These are phyloP conservation scores for Tupaia tana DNA, from an alignment of 2,113 vertebrate genomes.

Conservation along the genomic window DNA sequence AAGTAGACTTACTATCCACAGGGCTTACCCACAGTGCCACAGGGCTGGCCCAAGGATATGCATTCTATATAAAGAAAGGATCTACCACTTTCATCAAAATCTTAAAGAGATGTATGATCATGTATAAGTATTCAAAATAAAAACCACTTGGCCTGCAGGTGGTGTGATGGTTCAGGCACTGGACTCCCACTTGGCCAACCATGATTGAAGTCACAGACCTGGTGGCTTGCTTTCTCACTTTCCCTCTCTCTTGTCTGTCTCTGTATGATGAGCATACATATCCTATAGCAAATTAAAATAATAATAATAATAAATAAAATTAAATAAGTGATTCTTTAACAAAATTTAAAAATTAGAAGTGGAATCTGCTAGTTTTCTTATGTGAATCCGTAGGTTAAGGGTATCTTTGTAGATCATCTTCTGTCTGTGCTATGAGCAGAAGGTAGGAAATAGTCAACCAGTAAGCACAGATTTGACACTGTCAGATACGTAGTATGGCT, in stretches of 20 bases:
- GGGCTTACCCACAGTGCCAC: no score
- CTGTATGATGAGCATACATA: no score
- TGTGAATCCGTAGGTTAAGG: not conserved
- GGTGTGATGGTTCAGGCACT: no score
- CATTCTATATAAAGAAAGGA: not conserved
- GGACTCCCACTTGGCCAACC: no score
- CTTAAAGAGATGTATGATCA: not conserved
- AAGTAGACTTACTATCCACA: no score
- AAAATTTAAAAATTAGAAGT: not conserved
- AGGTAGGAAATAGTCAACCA: not conserved
- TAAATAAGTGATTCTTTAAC: no score
- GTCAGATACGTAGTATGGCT: not conserved
- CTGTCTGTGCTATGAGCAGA: not conserved
- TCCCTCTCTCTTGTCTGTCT: no score
- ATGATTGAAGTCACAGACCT: no score
- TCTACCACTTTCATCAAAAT: constrained; percentile 33
- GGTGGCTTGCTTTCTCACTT: no score
- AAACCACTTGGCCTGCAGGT: no score
- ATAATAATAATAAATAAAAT: no score
- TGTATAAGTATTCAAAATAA: not conserved
- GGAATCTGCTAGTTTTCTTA: not conserved
- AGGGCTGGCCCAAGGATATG: not conserved
- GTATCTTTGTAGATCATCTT: not conserved
- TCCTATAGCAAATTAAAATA: no score
- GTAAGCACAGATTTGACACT: not conserved